These are phyloP conservation scores for Oreochromis tanganicae DNA, from an alignment of 2,113 vertebrate species.

Conservation along the genomic window DNA sequence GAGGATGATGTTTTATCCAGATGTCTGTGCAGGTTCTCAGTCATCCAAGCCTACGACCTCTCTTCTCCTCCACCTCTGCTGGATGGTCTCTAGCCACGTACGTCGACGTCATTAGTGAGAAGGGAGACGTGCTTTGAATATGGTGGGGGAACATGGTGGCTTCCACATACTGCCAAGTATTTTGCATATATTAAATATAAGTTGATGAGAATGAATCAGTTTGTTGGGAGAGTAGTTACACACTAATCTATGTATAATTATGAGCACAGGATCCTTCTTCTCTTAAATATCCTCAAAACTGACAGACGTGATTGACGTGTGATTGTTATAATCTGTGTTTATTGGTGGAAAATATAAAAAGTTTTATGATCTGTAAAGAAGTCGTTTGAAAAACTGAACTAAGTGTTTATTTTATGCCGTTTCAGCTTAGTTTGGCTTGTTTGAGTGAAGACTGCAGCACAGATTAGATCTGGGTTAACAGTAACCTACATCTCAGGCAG, in stretches of 20 bases:
- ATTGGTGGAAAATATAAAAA: neutral
- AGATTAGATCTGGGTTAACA: neutral
- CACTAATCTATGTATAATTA: neutral
- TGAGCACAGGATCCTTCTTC: neutral
- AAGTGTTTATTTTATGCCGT: neutral
- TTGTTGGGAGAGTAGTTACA: neutral
- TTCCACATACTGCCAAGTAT: neutral
- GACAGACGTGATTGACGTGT: neutral
- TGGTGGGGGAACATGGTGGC: neutral
- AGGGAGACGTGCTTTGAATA: neutral
- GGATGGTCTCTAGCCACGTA: neutral
- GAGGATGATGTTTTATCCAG: neutral
- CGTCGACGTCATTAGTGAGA: neutral
- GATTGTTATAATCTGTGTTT: neutral
- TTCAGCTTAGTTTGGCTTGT: neutral
- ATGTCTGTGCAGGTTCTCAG: neutral
- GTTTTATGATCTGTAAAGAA: neutral
- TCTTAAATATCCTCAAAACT: neutral
- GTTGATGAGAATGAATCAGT: neutral
- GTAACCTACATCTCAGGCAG: neutral
- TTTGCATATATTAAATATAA: neutral
- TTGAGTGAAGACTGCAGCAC: neutral
- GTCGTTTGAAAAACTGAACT: neutral
- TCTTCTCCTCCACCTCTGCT: neutral
- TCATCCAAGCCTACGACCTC: neutral